Conservation (phyloP, 2,113 vertebrate species). For the Erythrolamprus reginae region DNA sequence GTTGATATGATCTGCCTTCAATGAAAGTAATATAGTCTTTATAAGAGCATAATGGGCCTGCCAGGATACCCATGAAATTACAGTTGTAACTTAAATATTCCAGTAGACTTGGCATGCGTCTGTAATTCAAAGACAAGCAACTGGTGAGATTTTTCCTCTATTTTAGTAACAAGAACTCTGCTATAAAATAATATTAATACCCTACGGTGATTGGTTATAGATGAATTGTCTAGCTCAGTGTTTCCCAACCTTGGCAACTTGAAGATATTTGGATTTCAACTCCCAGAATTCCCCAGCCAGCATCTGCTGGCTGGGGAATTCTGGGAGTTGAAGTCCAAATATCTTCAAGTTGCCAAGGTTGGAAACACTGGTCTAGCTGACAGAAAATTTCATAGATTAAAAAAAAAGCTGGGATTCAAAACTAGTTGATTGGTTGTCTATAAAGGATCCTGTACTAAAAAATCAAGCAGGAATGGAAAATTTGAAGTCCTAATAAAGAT, state of each 20-base stretch:
- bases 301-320: no score
- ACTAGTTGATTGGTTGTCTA: neutral
- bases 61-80: constrained; percentile 99
- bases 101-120: constrained; percentile 93
- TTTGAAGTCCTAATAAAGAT: neutral
- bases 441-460: neutral
- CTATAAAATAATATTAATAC: neutral
- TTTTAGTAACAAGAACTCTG: constrained; percentile 12
- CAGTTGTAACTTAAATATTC: constrained; percentile 98
- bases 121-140: constrained; percentile 65
- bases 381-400: neutral
- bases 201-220: neutral
- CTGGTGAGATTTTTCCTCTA: constrained; percentile 31
- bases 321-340: no score
- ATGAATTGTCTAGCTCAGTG: neutral
- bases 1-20: constrained; percentile 83
- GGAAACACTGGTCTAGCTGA: neutral
- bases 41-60: constrained; percentile 94
- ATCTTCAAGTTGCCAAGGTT: no score
- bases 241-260: no score
- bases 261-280: no score
- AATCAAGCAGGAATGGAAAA: neutral
- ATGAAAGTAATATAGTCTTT: constrained; percentile 97
- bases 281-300: no score
- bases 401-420: neutral